Percentiles rank a stretch among this genome's conserved stretches.
These are phyloP conservation scores for Micronycteris hirsuta DNA, from an alignment of 2,113 vertebrate genomes.

Conservation along the genomic window DNA sequence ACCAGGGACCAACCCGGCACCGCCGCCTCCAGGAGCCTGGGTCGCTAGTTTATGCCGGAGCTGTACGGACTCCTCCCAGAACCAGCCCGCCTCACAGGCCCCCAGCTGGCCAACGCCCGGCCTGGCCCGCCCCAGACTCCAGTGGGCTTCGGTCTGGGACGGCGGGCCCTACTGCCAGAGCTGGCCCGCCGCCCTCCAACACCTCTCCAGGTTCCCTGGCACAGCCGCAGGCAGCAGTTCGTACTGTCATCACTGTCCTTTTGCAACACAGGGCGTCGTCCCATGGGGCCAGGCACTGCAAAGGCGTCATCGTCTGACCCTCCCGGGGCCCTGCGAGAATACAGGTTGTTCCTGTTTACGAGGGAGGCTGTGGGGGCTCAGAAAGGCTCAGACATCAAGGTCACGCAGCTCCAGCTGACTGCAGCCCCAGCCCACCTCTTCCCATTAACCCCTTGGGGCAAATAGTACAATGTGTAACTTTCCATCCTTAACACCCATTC, in stretches of 20 bases:
- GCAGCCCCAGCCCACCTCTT: background rate
- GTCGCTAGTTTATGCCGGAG: background rate
- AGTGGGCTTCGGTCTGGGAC: background rate
- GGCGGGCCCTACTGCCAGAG: background rate
- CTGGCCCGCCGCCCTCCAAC: background rate
- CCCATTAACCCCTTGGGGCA: background rate
- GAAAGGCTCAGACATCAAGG: background rate
- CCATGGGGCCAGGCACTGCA: background rate
- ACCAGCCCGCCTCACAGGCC: background rate
- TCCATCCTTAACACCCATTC: background rate
- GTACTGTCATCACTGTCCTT: too few species aligned
- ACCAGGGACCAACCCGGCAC: background rate
- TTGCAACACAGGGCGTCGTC: background rate
- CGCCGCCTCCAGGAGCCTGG: background rate
- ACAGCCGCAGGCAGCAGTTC: background rate
- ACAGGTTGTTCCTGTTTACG: fast-evolving
- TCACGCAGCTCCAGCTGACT: background rate
- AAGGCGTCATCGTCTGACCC: background rate
- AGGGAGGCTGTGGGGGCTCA: background rate
- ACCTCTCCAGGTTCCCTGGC: background rate
- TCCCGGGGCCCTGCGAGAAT: background rate
- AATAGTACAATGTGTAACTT: too few species aligned
- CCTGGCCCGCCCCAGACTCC: background rate
- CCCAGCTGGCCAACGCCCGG: background rate
- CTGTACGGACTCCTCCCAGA: background rate